These are phyloP conservation scores for Hofmannophila pseudospretella DNA, from an alignment of 2,888 invertebrate genomes.

Conservation along the genomic window DNA sequence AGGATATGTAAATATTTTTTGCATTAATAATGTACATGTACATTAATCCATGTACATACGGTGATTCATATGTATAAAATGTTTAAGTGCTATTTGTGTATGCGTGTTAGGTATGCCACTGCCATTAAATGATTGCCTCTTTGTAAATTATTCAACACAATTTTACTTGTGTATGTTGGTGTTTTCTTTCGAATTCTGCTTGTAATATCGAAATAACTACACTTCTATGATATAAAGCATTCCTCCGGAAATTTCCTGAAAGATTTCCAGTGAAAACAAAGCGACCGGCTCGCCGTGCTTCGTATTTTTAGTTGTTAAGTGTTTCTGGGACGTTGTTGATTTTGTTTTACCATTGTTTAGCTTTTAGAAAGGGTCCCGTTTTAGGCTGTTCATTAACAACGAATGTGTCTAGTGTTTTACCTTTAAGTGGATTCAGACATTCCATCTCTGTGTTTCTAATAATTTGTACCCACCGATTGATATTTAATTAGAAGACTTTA, in stretches of 20 bases:
- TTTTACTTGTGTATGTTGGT: conserved; percentile 11
- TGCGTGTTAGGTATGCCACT: conserved; percentile 68
- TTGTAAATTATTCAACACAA: conserved; percentile 25
- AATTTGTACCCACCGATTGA: too few species aligned
- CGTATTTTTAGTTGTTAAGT: conserved; percentile 24
- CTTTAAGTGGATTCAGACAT: conserved; percentile 29
- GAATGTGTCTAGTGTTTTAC: conserved; percentile 58
- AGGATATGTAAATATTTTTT: conserved; percentile 71
- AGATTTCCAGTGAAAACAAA: conserved; percentile 28
- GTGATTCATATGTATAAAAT: conserved; percentile 51
- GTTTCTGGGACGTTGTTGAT: conserved; percentile 20
- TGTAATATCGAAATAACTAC: conserved; percentile 4
- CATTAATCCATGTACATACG: conserved; percentile 58
- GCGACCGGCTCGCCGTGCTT: conserved; percentile 52
- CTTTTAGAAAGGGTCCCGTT: conserved; percentile 45
- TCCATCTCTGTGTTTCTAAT: conserved; percentile 16
- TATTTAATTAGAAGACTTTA: too few species aligned
- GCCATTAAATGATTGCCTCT: conserved; percentile 49
- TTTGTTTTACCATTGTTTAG: conserved; percentile 27
- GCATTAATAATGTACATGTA: conserved; percentile 62
- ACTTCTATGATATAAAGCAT: neutral
- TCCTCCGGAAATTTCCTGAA: conserved; percentile 14
- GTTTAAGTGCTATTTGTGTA: conserved; percentile 65
- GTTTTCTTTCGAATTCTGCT: conserved; percentile 10
- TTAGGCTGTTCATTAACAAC: conserved; percentile 73